Percentiles rank a stretch among this genome's conserved stretches.
These are phyloP conservation scores for Scaptomyza cyrtandrae DNA, from an alignment of 2,888 invertebrate species.

Conservation along the genomic window DNA sequence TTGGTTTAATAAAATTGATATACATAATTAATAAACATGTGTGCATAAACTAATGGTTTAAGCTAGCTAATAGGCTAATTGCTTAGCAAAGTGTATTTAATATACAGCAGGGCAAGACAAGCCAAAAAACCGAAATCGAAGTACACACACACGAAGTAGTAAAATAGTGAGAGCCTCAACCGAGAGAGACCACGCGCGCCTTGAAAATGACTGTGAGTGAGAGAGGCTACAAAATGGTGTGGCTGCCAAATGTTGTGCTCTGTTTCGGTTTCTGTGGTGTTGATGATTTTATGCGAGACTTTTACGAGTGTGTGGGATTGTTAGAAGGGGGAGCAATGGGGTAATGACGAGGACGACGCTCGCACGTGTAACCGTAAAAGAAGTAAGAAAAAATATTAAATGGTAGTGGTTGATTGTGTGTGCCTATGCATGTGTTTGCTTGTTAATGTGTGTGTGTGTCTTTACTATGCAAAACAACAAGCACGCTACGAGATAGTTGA, in stretches of 20 bases:
- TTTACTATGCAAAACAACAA: conserved; percentile 68
- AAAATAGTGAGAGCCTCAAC: conserved; percentile 27
- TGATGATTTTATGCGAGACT: conserved; percentile 45
- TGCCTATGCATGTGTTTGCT: neutral
- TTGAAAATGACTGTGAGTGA: conserved; percentile 1
- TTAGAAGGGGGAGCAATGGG: conserved; percentile 9
- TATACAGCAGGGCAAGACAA: conserved; percentile 31
- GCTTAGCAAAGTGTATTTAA: conserved; percentile 29
- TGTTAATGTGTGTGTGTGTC: conserved; percentile 24
- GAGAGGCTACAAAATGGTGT: conserved; percentile 24
- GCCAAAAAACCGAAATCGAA: conserved; percentile 48
- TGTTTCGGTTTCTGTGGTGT: conserved; percentile 54
- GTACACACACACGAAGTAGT: conserved; percentile 55
- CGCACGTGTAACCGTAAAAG: conserved; percentile 77
- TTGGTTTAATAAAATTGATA: neutral
- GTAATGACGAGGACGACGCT: conserved; percentile 58
- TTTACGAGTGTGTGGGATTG: neutral
- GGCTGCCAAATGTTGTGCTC: conserved; percentile 53
- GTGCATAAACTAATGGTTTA: too few relatives aligned
- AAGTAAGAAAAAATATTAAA: conserved; percentile 40
- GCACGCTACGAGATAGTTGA: conserved; percentile 54
- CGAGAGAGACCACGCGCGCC: conserved; percentile 16
- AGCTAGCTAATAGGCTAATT: conserved; percentile 13
- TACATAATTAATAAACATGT: neutral
- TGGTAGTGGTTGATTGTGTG: conserved; percentile 27